A percentile compares a stretch with the other conserved stretches of the same genome.
Conservation (phyloP, 2,888 invertebrate genomes). For the Gari tellinella region DNA sequence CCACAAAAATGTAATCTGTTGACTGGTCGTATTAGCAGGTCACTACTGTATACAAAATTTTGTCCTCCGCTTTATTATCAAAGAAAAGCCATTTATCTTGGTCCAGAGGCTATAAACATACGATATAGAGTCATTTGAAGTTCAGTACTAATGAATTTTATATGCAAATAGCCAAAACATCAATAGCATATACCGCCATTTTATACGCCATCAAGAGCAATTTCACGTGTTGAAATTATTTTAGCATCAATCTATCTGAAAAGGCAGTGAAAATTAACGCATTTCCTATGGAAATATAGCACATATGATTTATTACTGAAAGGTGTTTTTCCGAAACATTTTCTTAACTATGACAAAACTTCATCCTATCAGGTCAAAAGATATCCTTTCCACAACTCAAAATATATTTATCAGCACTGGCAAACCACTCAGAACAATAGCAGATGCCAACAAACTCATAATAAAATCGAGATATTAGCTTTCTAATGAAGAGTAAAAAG, state of each 20-base stretch:
- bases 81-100: conserved; percentile 28
- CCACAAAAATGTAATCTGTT: too few species aligned
- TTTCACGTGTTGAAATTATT: conserved; percentile 5
- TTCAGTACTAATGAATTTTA: conserved; percentile 41
- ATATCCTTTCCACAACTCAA: too few species aligned
- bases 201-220: conserved; percentile 16
- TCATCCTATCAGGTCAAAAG: too few species aligned
- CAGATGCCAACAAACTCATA: too few species aligned
- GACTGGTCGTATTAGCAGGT: too few species aligned
- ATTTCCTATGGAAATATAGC: conserved; percentile 8
- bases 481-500: too few species aligned
- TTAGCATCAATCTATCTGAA: conserved; percentile 15
- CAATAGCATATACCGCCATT: conserved; percentile 29
- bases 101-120: conserved; percentile 4
- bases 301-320: conserved; percentile 6
- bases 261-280: conserved; percentile 4
- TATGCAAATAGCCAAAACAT: conserved; percentile 40
- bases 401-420: too few species aligned
- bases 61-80: conserved; percentile 1
- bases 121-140: conserved; percentile 18
- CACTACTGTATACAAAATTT: too few species aligned
- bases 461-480: too few species aligned
- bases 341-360: too few species aligned
- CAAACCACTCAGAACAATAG: too few species aligned
- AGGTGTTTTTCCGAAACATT: neutral